Percentiles rank a stretch among this genome's conserved stretches.
Conservation (phyloP, 1,140 invertebrate genomes). For the Dendroctonus valens region DNA sequence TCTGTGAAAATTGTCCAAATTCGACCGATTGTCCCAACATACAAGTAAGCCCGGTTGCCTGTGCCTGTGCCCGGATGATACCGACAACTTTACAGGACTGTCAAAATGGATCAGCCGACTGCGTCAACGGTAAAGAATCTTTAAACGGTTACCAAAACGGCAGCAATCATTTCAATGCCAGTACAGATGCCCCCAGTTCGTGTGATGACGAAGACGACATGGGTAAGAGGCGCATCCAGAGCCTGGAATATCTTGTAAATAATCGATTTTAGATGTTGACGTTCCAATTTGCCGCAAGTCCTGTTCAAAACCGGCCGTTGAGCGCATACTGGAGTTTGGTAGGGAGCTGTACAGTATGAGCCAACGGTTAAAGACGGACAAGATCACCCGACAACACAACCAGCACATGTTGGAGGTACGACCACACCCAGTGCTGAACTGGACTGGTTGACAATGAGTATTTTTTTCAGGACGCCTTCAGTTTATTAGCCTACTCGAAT, state of each 20-base stretch:
- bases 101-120: constrained; percentile 31
- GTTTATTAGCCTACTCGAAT: constrained; percentile 95
- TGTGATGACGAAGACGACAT: constrained; percentile 63
- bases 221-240: constrained; percentile 50
- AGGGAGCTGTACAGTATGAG: constrained; percentile 90
- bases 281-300: constrained; percentile 60
- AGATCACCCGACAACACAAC: constrained; percentile 81
- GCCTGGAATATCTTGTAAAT: neutral
- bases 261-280: constrained; percentile 52
- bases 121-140: constrained; percentile 43
- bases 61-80: neutral
- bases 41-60: constrained; percentile 8
- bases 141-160: constrained; percentile 69
- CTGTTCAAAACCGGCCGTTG: constrained; percentile 76
- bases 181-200: constrained; percentile 20
- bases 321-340: constrained; percentile 90
- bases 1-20: constrained; percentile 26
- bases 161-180: constrained; percentile 49
- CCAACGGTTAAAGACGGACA: constrained; percentile 76
- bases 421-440: neutral
- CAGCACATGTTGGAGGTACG: constrained; percentile 90
- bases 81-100: constrained; percentile 14
- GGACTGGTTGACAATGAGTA: neutral
- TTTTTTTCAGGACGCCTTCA: constrained; percentile 89
- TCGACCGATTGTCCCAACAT: constrained; percentile 30